Percentiles rank a stretch among this genome's conserved stretches.
phyloP scores from a whole-genome alignment of 1,140 invertebrate genomes.

The Chrysoperla carnea region DNA sequence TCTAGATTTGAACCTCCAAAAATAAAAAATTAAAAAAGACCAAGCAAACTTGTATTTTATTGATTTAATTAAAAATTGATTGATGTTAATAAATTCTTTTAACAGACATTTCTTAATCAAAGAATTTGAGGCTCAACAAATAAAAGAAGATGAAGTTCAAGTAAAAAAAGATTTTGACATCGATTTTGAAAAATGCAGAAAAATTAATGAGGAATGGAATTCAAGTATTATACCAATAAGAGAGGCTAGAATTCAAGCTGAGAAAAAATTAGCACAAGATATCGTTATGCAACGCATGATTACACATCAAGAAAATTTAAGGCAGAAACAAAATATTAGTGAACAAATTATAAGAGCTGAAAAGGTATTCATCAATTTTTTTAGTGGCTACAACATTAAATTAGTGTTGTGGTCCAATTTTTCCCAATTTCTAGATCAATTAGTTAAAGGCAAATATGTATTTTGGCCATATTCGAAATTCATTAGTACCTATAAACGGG shows the following conservation, averaged over 20 bases:
- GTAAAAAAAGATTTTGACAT: background rate
- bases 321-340: background rate
- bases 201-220: background rate
- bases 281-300: background rate
- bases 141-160: background rate
- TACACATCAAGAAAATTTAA: background rate
- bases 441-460: too few relatives aligned
- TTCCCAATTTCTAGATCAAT: too few relatives aligned
- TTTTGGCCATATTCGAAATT: too few relatives aligned
- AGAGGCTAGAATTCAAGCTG: background rate
- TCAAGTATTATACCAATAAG: background rate
- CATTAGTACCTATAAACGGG: too few relatives aligned
- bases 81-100: too few relatives aligned
- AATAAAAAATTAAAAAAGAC: too few relatives aligned
- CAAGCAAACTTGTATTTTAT: too few relatives aligned
- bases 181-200: background rate
- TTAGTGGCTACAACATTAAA: too few relatives aligned
- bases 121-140: background rate
- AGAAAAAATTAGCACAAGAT: background rate
- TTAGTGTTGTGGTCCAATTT: too few relatives aligned
- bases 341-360: background rate
- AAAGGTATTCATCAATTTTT: background rate
- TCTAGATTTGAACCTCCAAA: too few relatives aligned
- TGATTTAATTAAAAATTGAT: too few relatives aligned
- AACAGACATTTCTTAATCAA: too few relatives aligned